Percentiles rank a stretch among this genome's conserved stretches.
phyloP scores from a whole-genome alignment of 1,140 invertebrate species.

The Elysia chlorotica region DNA sequence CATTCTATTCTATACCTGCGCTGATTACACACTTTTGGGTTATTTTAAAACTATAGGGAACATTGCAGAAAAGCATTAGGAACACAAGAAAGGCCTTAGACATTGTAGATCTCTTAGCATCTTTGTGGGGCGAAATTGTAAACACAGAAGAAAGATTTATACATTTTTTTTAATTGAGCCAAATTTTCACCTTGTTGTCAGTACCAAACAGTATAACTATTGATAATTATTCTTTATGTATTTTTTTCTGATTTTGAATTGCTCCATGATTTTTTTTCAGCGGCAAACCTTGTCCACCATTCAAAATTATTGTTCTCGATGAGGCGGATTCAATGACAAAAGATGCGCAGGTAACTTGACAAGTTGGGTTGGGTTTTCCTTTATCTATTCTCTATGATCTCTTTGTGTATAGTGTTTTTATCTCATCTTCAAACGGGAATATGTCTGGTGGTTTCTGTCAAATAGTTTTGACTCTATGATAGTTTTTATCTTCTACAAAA shows the following conservation, averaged over 20 bases:
- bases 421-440: too few relatives aligned
- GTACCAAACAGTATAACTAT: neutral
- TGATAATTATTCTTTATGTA: neutral
- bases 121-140: neutral
- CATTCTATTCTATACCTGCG: too few relatives aligned
- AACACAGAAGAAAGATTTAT: neutral
- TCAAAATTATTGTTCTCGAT: slow-evolving; percentile 97
- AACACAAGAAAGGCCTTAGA: too few relatives aligned
- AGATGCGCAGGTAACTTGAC: slow-evolving; percentile 15
- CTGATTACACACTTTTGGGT: too few relatives aligned
- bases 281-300: slow-evolving; percentile 87
- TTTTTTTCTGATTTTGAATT: neutral
- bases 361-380: neutral
- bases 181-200: too few relatives aligned
- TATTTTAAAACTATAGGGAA: too few relatives aligned
- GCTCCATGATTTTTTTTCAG: slow-evolving; percentile 63
- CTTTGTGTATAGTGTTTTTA: too few relatives aligned
- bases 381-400: neutral
- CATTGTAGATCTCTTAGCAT: too few relatives aligned
- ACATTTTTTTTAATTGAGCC: neutral
- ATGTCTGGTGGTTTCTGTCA: too few relatives aligned
- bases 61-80: too few relatives aligned
- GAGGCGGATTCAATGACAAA: slow-evolving; percentile 97
- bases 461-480: too few relatives aligned
- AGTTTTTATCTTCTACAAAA: too few relatives aligned